These are phyloP conservation scores for Caloenas nicobarica DNA, from an alignment of 2,113 vertebrate species.

Conservation along the genomic window DNA sequence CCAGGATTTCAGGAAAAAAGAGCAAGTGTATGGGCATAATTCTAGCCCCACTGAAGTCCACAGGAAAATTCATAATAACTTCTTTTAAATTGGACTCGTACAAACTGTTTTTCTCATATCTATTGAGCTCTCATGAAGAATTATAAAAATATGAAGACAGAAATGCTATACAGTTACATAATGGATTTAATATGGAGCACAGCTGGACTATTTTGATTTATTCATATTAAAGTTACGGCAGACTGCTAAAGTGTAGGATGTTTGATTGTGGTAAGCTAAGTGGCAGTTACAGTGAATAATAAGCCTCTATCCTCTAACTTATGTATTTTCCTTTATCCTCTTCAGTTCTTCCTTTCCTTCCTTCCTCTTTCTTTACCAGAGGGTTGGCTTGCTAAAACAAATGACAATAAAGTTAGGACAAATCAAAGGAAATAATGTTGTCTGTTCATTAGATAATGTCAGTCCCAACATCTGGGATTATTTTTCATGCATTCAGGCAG, in stretches of 20 bases:
- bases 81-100: not conserved
- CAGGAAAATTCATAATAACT: not conserved
- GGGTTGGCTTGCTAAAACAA: not conserved
- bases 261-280: not conserved
- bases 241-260: not conserved
- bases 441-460: constrained; percentile 22
- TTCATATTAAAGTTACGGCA: not conserved
- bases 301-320: not conserved
- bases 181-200: not conserved
- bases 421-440: constrained; percentile 25
- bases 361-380: not conserved
- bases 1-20: not conserved
- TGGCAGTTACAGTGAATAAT: not conserved
- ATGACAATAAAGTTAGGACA: not conserved
- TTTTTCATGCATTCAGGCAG: constrained; percentile 27
- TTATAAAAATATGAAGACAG: not conserved
- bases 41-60: not conserved
- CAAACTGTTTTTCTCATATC: not conserved
- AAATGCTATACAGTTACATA: not conserved
- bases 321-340: not conserved
- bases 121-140: not conserved
- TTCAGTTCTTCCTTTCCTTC: not conserved
- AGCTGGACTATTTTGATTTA: not conserved
- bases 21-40: not conserved
- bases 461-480: constrained; percentile 3